Base-by-base conservation (phyloP, 2,113 vertebrate species). In the Alces alces region DNA sequence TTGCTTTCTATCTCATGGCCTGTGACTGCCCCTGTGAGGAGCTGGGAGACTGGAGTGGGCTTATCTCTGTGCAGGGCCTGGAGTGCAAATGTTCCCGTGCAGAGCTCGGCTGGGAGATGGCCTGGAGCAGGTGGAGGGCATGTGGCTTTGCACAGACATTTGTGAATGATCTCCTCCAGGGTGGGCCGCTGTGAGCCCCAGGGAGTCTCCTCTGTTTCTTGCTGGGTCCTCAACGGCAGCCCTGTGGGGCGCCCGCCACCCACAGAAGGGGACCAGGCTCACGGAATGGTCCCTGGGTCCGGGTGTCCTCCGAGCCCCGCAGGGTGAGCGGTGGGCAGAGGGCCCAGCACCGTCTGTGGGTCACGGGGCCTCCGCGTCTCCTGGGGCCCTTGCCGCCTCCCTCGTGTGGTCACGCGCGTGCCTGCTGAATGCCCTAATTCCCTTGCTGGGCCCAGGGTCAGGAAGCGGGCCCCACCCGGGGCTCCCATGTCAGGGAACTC, bases 121-220 rank as follows among this genome's bases (percentile, higher is more conserved):
- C 11, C 54, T 8, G 5, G 7, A 58, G 95, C 89, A n/a, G 15
- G 9, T 7, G 39, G 39, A 21, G 30, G 11, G 13, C 0, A 0
- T 7, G 58, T 0, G 0, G 6, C 43, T 25, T 5, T 0, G 47
- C 5, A 12, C 6, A 21, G 2, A 7, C 0, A 5, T 14, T 25
- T 17, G 58, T 36, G 47, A 27, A 2, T 1, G 14, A 5, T 57
- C 52, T 82, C 19, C 76, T 80, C 36, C 33, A 1, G 12, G 3
- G n/a, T 13, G 11, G 61, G 79, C 30, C 5, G 87, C 55, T 82
- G 17, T 57, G 80, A 73, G 45, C 36, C 33, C 10, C 4, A 83
- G 80, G 21, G 80, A 55, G 13, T 8, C n/a, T 27, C 52, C 21
- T 55, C 11, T 0, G 3, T 15, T 10, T 25, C 23, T 25, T 23